Evolutionary conservation across 92 coral and sea anemone species (phyloP).

Genomic region (Zoanthus solanderi): DNA sequence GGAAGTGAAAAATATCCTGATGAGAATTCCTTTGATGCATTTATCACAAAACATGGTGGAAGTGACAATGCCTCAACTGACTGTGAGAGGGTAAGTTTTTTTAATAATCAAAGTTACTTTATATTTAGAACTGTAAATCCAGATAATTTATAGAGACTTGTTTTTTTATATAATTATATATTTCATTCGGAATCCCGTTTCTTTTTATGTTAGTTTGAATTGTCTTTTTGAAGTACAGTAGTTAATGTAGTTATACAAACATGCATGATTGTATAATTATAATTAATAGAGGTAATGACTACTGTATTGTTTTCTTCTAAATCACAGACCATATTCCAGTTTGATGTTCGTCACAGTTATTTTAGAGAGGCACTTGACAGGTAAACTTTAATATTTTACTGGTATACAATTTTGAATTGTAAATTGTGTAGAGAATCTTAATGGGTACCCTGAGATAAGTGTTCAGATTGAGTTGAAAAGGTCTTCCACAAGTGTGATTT

Average conservation of each 20-base stretch:
- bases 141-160: no score
- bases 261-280: no score
- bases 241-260: no score
- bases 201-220: no score
- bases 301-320: background rate
- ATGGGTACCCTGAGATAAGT: no score
- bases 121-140: background rate
- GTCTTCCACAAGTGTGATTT: no score
- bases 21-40: constrained; percentile 93
- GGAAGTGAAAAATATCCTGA: constrained; percentile 93
- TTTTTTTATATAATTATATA: no score
- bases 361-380: constrained; percentile 87
- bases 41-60: constrained; percentile 93
- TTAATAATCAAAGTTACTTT: background rate
- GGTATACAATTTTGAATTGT: background rate
- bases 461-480: no score
- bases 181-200: no score
- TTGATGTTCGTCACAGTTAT: constrained; percentile 84
- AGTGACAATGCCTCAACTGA: constrained; percentile 90
- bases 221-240: no score
- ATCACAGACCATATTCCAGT: constrained; percentile 80
- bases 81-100: constrained; percentile 83
- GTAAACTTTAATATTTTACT: constrained; percentile 26
- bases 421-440: no score
- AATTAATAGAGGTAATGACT: no score